Evolutionary conservation across 92 coral and sea anemone species (phyloP), one percentile per base, ranked within the genome.

Genomic region (Epizoanthus ramosus): DNA sequence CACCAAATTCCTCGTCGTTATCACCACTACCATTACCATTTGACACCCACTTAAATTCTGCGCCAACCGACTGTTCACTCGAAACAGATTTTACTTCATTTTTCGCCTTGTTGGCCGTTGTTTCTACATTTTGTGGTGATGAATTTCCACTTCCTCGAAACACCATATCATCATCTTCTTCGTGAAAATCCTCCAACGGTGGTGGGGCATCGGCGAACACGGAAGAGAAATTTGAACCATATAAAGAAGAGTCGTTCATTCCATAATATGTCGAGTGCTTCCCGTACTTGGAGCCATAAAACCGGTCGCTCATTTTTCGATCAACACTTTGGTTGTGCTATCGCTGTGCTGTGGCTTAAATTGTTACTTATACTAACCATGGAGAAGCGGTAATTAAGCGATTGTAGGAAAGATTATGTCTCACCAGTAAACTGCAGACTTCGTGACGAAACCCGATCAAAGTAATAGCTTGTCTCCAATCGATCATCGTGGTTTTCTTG

Each of bases 151-250:
- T 90, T 63, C 84, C 79, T 71, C 83, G 73, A 69, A 95, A 95
- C 21, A 93, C 98, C 77, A 94, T 92, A 19, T 90, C 95, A 64
- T 92, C 96, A 52, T 97, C 98, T 73, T 94, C 99, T 9, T 81
- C 87, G 61, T 63, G 80, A 37, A 90, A 89, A 65, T 97, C 99
- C 45, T 97, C 99, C 16, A 97, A 63, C 8, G 99, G 99, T n/a
- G 99, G 99, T 6, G 99, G 99, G 15, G 92, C 95, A 73, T 94
- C 99, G 53, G 99, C 99, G 57, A 94, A 93, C 58, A 97, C 95
- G 25, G 98, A 86, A 59, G 98, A 92, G 87, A 97, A 94, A 85
- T 97, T 97, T 58, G 98, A 85, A 3, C 99, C 99, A 56, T 94
- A 97, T 58, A 94, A 88, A 47, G 91, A 87, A 17, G 99, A 97